A percentile compares a stretch with the other conserved stretches of the same genome.
phyloP scores from a whole-genome alignment of 2,888 invertebrate species.

The Galerucella pusilla region DNA sequence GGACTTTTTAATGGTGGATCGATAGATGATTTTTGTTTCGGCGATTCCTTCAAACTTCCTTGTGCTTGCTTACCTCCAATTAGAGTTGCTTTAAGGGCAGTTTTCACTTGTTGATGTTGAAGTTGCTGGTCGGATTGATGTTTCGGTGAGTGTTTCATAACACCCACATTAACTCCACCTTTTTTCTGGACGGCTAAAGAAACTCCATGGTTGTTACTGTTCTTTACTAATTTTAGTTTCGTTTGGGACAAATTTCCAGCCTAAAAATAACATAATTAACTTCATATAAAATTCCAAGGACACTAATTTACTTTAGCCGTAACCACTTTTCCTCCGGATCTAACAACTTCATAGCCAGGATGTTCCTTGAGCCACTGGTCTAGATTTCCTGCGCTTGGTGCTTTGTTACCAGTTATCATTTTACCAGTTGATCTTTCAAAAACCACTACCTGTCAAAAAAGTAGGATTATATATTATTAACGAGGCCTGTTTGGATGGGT shows the following conservation, averaged over 20 bases:
- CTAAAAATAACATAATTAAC: slow-evolving; percentile 37
- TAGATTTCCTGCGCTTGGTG: slow-evolving; percentile 83
- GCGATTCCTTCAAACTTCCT: slow-evolving; percentile 16
- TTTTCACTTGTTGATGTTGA: slow-evolving; percentile 20
- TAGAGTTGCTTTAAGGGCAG: slow-evolving; percentile 31
- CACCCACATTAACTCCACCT: slow-evolving; percentile 59
- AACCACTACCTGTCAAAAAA: slow-evolving; percentile 72
- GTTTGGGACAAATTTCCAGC: slow-evolving; percentile 57
- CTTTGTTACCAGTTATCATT: slow-evolving; percentile 79
- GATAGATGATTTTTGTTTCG: slow-evolving; percentile 25
- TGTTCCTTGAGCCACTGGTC: slow-evolving; percentile 87
- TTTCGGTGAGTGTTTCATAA: slow-evolving; percentile 59
- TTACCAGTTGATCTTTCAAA: slow-evolving; percentile 84
- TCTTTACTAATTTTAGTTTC: slow-evolving; percentile 61
- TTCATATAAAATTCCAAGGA: background rate
- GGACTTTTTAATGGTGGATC: slow-evolving; percentile 36
- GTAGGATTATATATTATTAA: too few relatives aligned
- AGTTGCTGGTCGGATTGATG: slow-evolving; percentile 26
- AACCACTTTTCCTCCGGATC: slow-evolving; percentile 66
- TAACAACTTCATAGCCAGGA: slow-evolving; percentile 88
- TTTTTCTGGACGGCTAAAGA: slow-evolving; percentile 61
- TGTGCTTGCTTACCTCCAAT: slow-evolving; percentile 16
- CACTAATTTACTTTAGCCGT: slow-evolving; percentile 52
- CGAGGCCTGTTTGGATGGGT: too few relatives aligned
- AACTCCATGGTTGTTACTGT: slow-evolving; percentile 58